Evolutionary conservation across 2,797 vertebrate genomes (phyloP), one percentile per base, ranked within the genome.

Genomic region (Lophius americanus): DNA sequence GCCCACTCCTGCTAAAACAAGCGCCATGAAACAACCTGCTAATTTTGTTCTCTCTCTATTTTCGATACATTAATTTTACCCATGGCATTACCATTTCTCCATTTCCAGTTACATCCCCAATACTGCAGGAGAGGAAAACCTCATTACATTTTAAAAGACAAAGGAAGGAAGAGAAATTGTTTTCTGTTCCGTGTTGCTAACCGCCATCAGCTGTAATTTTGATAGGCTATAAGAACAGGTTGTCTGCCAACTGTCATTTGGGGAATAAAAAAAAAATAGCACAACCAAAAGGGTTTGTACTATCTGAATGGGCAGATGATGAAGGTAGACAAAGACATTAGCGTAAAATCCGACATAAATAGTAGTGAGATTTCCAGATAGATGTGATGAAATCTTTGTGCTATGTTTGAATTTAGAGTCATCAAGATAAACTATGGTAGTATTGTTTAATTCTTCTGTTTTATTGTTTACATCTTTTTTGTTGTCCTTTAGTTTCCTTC

Each of bases 181-280:
- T 76, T 69, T 59, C 64, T 48, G 70, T 77, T 73, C 52, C 73
- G 42, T 73, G 71, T 59, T 57, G 62, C 80, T 84, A 78, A 46
- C 44, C 13, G 37, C 74, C 72, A 78, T 83, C 79, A 82, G 41
- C 14, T 1, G 1, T 75, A 83, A 80, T 81, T 67, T 81, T 78
- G 80, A 82, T 68, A 56, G 60, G 48, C 38, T 60, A 69, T 62
- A 74, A 82, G 69, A 65, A 72, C 51, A 56, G 66, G 76, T 55
- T 73, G 78, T 75, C 63, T 59, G 50, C 43, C 57, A 35, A 4
- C 47, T 50, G 64, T 66, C 68, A 83, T 72, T 54, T 46, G 49
- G 44, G 46, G 46, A 72, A 69, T 75, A 11, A 14, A 3, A 44
- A 67, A 51, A 74, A 63, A 64, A 57, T 36, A 72, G 3, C n/a